A percentile compares a stretch with the other conserved stretches of the same genome.
Evolutionary conservation across 2,888 invertebrate genomes (phyloP).

Genomic region (Acanthococcus lagerstroemiae): DNA sequence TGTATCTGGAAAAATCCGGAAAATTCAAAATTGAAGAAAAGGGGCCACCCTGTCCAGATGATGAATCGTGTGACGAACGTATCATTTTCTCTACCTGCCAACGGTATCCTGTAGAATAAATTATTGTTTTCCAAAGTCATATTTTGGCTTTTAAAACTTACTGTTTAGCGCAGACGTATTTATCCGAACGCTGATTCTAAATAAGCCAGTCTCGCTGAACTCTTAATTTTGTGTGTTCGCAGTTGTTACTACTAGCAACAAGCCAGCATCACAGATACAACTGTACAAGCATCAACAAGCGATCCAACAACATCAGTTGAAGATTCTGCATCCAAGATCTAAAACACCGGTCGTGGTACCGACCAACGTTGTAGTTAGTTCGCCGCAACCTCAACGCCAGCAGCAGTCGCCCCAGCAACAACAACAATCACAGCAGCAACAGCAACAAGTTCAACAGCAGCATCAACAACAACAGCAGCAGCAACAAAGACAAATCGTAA

Average conservation of each 20-base stretch:
- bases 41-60: too few relatives aligned
- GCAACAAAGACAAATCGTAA: constrained; percentile 39
- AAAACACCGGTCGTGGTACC: constrained; percentile 24
- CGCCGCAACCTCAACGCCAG: constrained; percentile 46
- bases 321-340: constrained; percentile 45
- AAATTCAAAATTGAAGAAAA: too few relatives aligned
- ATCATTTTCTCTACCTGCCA: too few relatives aligned
- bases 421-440: constrained; percentile 45
- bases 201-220: too few relatives aligned
- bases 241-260: constrained; percentile 43
- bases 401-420: constrained; percentile 41
- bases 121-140: too few relatives aligned
- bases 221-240: neutral
- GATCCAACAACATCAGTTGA: constrained; percentile 37
- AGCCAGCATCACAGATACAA: constrained; percentile 47
- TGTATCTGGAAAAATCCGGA: too few relatives aligned
- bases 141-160: too few relatives aligned
- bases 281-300: constrained; percentile 52
- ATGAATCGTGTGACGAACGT: too few relatives aligned
- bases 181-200: too few relatives aligned
- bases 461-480: constrained; percentile 40
- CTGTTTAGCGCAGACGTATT: too few relatives aligned
- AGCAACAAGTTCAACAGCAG: constrained; percentile 46
- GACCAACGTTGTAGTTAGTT: constrained; percentile 17
- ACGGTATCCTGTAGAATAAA: too few relatives aligned